Evolutionary conservation across 2,888 invertebrate genomes (phyloP), one percentile per base, ranked within the genome.

Genomic region (Drosophila prostipennis): DNA sequence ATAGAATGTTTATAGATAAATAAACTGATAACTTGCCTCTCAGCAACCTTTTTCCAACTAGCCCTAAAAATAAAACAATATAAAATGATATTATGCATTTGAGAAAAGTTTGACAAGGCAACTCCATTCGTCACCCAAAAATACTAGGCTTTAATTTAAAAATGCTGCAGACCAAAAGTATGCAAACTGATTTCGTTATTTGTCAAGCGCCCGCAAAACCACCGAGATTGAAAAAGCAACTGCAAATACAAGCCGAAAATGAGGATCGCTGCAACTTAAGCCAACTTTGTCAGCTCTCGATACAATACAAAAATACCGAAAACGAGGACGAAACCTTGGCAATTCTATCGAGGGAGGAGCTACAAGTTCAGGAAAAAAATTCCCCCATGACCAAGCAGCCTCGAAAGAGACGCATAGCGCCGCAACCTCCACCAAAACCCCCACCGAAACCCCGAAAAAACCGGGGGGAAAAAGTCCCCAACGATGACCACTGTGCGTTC

Each of bases 401-500:
- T 37, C 64, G 78, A 36, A 86, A 86, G 40, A 79, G 70, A 29
- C 81, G 69, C 2, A 55, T 64, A 6, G 82, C 82, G 49, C 84
- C 82, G 6, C 73, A 77, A 34, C 82, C 83, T 13, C 79, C 71
- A 5, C 13, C 43, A 13, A 43, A 60, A 34, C 64, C 59, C 2
- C 34, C 51, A 40, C 55, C 52, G 10, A 69, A 56, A 42, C 70
- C 64, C 14, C 48, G 46, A 34, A 53, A 71, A 39, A 36, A 23
- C n/a, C 42, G 34, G 34, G 19, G 11, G 11, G 36, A 23, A 32
- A 39, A 4, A 19, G 23, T 42, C 42, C 40, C 19, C 8, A 32
- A 5, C n/a, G 52, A 63, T 39, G 79, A 86, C 76, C 82, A 80
- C 55, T 67, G 75, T 49, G 71, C 73, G 55, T 84, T 84, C 58